A percentile compares a stretch with the other conserved stretches of the same genome.
Evolutionary conservation across 2,888 invertebrate genomes (phyloP).

Genomic region (Cheilosia urbana): DNA sequence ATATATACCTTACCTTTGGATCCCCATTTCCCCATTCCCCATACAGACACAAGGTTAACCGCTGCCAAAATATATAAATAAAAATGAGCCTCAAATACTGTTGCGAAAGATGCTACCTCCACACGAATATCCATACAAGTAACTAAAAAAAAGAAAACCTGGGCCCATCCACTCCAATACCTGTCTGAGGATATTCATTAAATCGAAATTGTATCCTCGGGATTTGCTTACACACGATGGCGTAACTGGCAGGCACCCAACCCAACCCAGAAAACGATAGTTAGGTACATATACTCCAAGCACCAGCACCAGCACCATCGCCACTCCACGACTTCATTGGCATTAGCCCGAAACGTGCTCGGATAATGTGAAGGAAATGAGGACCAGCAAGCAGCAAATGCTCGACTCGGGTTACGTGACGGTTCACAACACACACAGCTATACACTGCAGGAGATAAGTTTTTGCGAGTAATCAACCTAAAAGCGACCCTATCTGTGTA

Average conservation of each 20-base stretch:
- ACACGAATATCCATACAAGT: too few species aligned
- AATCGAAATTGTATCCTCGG: conserved; percentile 64
- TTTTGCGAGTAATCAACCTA: conserved; percentile 61
- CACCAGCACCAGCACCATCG: too few species aligned
- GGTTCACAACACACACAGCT: conserved; percentile 4
- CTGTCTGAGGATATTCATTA: conserved; percentile 59
- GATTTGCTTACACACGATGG: conserved; percentile 55
- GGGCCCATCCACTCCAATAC: not conserved
- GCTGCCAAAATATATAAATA: not conserved
- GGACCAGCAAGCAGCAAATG: conserved; percentile 22
- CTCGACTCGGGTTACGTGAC: conserved; percentile 57
- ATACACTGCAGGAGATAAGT: conserved; percentile 39
- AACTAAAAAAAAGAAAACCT: not conserved
- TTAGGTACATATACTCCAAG: conserved; percentile 53
- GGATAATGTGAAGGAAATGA: conserved; percentile 46
- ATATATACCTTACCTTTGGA: conserved; percentile 28
- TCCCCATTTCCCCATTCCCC: too few species aligned
- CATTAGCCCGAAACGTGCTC: conserved; percentile 66
- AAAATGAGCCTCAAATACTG: conserved; percentile 14
- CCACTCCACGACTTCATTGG: conserved; percentile 41
- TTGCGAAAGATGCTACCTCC: conserved; percentile 4
- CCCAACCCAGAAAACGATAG: conserved; percentile 33
- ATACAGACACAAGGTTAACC: conserved; percentile 30
- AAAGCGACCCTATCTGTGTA: conserved; percentile 40
- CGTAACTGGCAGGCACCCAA: conserved; percentile 4